Base-by-base conservation (phyloP, 2,113 vertebrate species). In the Irena cyanogastra region DNA sequence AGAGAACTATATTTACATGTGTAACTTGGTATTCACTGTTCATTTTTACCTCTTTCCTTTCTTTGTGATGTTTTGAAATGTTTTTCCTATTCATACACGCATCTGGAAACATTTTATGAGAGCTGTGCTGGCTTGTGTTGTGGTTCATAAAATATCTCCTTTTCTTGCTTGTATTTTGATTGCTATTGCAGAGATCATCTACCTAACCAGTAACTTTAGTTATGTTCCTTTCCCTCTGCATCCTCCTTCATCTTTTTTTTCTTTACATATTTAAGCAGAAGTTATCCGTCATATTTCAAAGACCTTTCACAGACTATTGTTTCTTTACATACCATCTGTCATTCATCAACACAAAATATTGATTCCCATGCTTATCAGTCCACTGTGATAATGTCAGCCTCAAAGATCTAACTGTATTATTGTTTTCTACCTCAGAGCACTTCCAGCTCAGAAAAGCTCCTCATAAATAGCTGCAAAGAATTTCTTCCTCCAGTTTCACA, bases 311-410 rank as follows among this genome's bases (percentile, higher is more conserved):
- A 79, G 56, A 47, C 42, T 82, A 24, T 68, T 90, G 60, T 72
- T 79, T 91, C 77, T 93, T 96, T 87, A 87, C 65, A 44, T 84
- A 70, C 15, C n/a, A 52, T 78, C 85, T 89, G 80, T 78, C 84
- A 82, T 82, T 91, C 57, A 64, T 24, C 56, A 85, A 52, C 28
- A 44, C n/a, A 91, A 87, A 91, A 68, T 60, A 93, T 33, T 68
- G 81, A 60, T 89, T 94, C 50, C 26, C 13, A 26, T 56, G 87
- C 72, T 82, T 79, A 71, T 64, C 78, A 82, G 44, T 16, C 31
- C 61, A 64, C 35, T 49, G 69, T 66, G 60, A 70, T 82, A 75
- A 83, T 52, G 69, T 72, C 81, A 91, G 65, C 18, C 44, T 72
- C 78, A 82, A 71, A 76, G 53, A 71, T 31, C 61, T 68, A 57